These are phyloP conservation scores for Caenorhabditis zanzibari DNA, from an alignment of 2,888 invertebrate species.

Conservation along the genomic window DNA sequence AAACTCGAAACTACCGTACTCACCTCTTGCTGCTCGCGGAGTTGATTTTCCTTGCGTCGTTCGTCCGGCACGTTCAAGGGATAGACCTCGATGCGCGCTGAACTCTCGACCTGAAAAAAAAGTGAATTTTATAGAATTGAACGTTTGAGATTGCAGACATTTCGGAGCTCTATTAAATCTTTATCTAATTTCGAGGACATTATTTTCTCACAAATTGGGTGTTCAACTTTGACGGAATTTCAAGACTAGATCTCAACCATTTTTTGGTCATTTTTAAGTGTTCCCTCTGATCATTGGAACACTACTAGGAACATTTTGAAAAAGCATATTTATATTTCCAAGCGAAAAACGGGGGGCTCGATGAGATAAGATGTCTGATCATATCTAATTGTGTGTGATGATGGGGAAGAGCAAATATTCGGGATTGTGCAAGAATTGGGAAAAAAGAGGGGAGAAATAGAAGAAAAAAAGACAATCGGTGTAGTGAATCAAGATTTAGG, in stretches of 20 bases:
- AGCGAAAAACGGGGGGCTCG: neutral
- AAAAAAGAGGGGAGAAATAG: conserved; percentile 11
- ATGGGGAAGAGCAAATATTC: conserved; percentile 37
- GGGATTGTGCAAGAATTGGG: neutral
- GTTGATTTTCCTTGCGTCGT: conserved; percentile 68
- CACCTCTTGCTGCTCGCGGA: conserved; percentile 70
- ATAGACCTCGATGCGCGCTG: conserved; percentile 82
- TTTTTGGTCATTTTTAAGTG: too few relatives aligned
- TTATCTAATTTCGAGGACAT: too few relatives aligned
- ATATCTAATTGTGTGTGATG: conserved; percentile 40
- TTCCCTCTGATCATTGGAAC: conserved; percentile 30
- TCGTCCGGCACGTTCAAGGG: conserved; percentile 78
- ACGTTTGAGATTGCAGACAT: neutral
- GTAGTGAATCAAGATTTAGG: too few relatives aligned
- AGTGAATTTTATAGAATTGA: neutral
- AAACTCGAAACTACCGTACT: neutral
- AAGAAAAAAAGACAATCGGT: conserved; percentile 16
- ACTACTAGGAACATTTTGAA: neutral
- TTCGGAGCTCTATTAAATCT: too few relatives aligned
- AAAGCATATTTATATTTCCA: too few relatives aligned
- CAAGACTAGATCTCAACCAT: too few relatives aligned
- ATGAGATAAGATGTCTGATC: conserved; percentile 35
- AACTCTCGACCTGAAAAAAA: conserved; percentile 80
- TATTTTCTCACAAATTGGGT: too few relatives aligned
- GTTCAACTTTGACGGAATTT: too few relatives aligned